Evolutionary conservation across 2,113 vertebrate species (phyloP).

Genomic region (Glaucomys volans): DNA sequence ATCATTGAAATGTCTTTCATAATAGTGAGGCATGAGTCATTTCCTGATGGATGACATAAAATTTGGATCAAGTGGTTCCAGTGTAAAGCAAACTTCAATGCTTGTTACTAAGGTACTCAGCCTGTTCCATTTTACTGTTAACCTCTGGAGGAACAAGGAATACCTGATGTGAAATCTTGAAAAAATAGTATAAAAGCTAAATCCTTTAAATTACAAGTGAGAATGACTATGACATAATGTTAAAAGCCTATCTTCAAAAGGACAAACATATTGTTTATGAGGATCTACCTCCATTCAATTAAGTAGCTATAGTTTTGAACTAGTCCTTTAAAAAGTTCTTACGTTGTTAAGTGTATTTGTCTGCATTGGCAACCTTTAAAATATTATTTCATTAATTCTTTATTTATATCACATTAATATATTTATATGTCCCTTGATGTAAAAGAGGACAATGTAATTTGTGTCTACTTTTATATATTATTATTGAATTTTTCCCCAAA

Average conservation of each 20-base stretch:
- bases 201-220: background rate
- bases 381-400: background rate
- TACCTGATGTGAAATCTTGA: background rate
- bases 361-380: background rate
- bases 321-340: background rate
- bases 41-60: background rate
- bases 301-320: background rate
- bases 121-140: background rate
- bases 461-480: background rate
- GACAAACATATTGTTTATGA: background rate
- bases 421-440: background rate
- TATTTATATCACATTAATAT: background rate
- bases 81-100: background rate
- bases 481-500: background rate
- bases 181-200: background rate
- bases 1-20: background rate
- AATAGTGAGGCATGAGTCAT: background rate
- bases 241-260: conserved; percentile 21
- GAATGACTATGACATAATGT: background rate
- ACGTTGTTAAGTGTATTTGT: background rate
- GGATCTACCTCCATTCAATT: background rate
- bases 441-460: background rate
- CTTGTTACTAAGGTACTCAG: background rate
- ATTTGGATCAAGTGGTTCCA: background rate
- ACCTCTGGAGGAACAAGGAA: background rate